These are phyloP conservation scores for Andrena hattorfiana DNA, from an alignment of 2,888 invertebrate species.

Conservation along the genomic window DNA sequence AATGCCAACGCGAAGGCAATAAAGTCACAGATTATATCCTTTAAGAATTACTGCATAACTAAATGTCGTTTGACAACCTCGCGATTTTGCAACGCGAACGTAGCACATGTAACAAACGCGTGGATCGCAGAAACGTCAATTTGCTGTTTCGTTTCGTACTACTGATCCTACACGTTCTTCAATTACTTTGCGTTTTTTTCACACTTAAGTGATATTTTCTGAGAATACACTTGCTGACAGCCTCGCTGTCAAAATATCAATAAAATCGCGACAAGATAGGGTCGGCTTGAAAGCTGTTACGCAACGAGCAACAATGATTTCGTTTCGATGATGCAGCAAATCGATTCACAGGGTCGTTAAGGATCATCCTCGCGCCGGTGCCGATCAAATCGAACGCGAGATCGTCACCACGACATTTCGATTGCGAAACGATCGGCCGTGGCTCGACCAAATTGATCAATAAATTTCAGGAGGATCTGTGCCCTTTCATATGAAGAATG, in stretches of 20 bases:
- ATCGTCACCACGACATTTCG: slow-evolving; percentile 46
- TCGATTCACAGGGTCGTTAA: neutral
- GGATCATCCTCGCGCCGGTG: slow-evolving; percentile 23
- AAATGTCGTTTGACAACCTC: slow-evolving; percentile 17
- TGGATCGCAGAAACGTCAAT: slow-evolving; percentile 3
- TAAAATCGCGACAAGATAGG: neutral
- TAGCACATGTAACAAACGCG: slow-evolving; percentile 7
- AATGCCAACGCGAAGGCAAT: neutral
- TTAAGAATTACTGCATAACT: slow-evolving; percentile 3
- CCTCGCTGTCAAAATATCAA: too few species aligned
- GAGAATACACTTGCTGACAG: too few species aligned
- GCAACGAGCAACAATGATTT: slow-evolving; percentile 3
- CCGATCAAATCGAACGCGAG: slow-evolving; percentile 12
- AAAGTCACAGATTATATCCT: slow-evolving; percentile 14
- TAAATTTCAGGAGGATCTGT: slow-evolving; percentile 73
- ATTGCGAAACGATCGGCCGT: slow-evolving; percentile 65
- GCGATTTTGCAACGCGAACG: slow-evolving; percentile 36
- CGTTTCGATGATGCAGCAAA: neutral
- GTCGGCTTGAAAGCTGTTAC: neutral
- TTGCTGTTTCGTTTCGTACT: neutral
- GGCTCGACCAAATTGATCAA: slow-evolving; percentile 68
- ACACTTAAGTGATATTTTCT: too few species aligned
- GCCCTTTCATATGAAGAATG: slow-evolving; percentile 71
- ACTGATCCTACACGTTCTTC: neutral
- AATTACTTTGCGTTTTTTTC: too few species aligned